These are phyloP conservation scores for Vulpes lagopus DNA, from an alignment of 2,113 vertebrate genomes.

Conservation along the genomic window DNA sequence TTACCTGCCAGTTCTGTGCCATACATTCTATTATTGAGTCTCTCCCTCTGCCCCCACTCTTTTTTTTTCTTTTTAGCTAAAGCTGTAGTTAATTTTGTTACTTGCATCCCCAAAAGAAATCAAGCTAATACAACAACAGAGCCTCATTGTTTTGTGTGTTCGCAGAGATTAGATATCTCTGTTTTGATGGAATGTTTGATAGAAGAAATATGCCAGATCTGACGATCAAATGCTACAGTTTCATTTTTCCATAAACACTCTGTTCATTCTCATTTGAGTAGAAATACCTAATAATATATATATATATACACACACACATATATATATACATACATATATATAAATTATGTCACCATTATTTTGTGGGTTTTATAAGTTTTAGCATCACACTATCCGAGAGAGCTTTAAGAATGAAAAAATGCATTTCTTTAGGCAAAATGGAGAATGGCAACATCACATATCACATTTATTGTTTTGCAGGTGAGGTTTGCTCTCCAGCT, in stretches of 20 bases:
- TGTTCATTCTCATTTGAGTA: slow-evolving; percentile 35
- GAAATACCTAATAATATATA: not conserved
- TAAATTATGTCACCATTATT: not conserved
- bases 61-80: not conserved
- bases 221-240: not conserved
- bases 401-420: slow-evolving; percentile 27
- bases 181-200: not conserved
- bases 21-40: not conserved
- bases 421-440: not conserved
- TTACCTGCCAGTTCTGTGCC: not conserved
- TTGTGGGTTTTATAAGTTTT: slow-evolving; percentile 1
- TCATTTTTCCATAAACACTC: not conserved
- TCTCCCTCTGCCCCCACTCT: not conserved
- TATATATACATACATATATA: not conserved
- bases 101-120: not conserved
- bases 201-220: not conserved
- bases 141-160: not conserved
- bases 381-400: not conserved
- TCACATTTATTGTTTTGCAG: slow-evolving; percentile 53
- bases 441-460: not conserved
- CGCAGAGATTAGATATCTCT: not conserved
- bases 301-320: not conserved
- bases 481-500: slow-evolving; percentile 24
- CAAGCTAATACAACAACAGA: not conserved
- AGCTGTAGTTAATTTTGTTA: not conserved